Conservation (phyloP, 2,113 vertebrate species). For the Anoplopoma fimbria region DNA sequence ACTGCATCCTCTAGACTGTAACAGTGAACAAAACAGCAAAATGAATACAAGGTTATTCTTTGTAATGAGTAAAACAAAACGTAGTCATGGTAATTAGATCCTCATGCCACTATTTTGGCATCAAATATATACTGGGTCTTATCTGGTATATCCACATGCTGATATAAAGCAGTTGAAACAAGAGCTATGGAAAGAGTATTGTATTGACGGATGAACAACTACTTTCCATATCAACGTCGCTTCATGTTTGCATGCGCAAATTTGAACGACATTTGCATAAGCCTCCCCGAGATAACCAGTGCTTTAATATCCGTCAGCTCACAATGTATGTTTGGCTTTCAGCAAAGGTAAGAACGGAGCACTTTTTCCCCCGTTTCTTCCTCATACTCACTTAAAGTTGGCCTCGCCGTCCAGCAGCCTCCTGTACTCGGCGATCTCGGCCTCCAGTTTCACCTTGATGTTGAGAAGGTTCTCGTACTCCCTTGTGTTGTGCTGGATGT, state of each 20-base stretch:
- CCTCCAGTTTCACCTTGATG: conserved; percentile 93
- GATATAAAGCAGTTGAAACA: conserved; percentile 11
- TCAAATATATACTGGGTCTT: neutral
- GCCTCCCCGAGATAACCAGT: neutral
- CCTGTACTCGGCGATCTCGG: conserved; percentile 94
- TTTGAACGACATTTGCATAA: conserved; percentile 67
- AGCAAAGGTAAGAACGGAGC: neutral
- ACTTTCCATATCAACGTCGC: conserved; percentile 27
- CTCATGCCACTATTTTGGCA: neutral
- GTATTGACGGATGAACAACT: neutral
- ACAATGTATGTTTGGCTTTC: neutral
- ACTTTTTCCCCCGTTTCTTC: neutral
- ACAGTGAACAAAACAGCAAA: neutral
- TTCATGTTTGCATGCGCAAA: conserved; percentile 52
- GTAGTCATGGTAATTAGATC: neutral
- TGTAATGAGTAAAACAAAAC: neutral
- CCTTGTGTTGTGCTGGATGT: conserved; percentile 82
- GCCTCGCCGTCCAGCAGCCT: conserved; percentile 88
- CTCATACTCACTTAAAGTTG: conserved; percentile 78
- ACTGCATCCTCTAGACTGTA: conserved; percentile 65
- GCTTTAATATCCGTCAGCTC: neutral
- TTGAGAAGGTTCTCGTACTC: conserved; percentile 90
- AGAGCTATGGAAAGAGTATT: neutral
- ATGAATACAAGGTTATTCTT: neutral
- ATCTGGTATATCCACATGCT: neutral